Base-by-base conservation (phyloP, 2,113 vertebrate genomes). In the Chionodraco myersi region DNA sequence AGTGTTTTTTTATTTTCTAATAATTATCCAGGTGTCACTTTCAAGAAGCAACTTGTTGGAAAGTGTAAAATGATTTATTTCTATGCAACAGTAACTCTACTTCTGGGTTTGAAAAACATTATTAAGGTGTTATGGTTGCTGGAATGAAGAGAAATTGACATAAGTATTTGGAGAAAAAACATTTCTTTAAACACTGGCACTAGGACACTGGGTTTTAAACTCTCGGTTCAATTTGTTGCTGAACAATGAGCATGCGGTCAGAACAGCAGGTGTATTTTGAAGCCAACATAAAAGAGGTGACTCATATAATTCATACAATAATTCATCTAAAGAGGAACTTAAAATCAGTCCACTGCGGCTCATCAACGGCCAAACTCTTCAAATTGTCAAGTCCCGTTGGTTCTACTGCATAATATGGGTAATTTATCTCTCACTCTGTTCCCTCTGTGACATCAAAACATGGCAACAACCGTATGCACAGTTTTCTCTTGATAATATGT, bases 1-100 rank as follows among this genome's bases (percentile, higher is more conserved):
- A 64, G 44, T 60, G 58, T 79, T 72, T 86, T 74, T 83, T 77
- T 77, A 74, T 60, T 7, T 48, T 62, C 57, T 81, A 60, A 70
- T 84, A 67, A 82, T 67, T 16, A 66, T 51, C 26, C 26, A 16
- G 21, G 34, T n/a, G 44, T 72, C 2, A 0, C 41, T 63, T 51
- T 36, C 9, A 64, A 49, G 30, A 59, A 60, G 23, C 48, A 13
- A 56, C 26, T 41, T 18, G 16, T 53, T 53, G n/a, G 16, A 11
- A 44, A 30, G 5, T 44, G 4, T 10, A 7, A 34, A 15, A 41
- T 41, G 36, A 41, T 1, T 7, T 6, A 3, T 59, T 63, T n/a
- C 41, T 34, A 15, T 59, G 53, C 0, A 0, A 44, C 15, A 58
- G 51, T 63, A 11, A 6, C 30, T 21, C n/a, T 21, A 1, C 57